Percentiles rank a stretch among this genome's conserved stretches.
Evolutionary conservation across 2,797 vertebrate genomes (phyloP).

Genomic region (Stomatorhinus walkeri): DNA sequence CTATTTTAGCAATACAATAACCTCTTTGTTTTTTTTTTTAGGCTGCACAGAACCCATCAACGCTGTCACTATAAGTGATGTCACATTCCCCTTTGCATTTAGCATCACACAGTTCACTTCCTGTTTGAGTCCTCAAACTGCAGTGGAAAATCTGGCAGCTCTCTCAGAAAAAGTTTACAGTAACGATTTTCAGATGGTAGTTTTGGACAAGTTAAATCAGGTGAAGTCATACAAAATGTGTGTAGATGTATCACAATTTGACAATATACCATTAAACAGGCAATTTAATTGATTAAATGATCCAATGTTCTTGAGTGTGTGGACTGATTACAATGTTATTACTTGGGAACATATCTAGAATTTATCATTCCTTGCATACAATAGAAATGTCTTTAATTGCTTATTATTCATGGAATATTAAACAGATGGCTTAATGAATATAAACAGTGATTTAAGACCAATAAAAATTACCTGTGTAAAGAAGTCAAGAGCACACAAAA

Average conservation of each 20-base stretch:
- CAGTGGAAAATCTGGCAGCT: slow-evolving; percentile 50
- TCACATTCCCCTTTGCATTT: slow-evolving; percentile 56
- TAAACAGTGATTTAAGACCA: background rate
- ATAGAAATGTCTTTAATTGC: background rate
- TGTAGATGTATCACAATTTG: background rate
- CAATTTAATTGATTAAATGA: background rate
- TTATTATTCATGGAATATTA: background rate
- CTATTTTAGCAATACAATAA: background rate
- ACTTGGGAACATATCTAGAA: background rate
- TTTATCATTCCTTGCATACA: background rate
- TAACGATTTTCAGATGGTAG: slow-evolving; percentile 37
- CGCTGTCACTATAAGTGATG: slow-evolving; percentile 41
- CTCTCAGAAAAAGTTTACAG: slow-evolving; percentile 44
- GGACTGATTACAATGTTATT: background rate
- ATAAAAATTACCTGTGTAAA: background rate
- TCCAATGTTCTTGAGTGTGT: background rate
- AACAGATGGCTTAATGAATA: background rate
- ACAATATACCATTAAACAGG: background rate
- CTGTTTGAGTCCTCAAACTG: slow-evolving; percentile 45
- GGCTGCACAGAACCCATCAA: slow-evolving; percentile 52
- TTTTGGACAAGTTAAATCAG: slow-evolving; percentile 57
- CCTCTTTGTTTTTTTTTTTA: background rate
- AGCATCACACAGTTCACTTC: slow-evolving; percentile 47
- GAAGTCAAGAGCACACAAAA: background rate
- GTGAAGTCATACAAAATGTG: slow-evolving; percentile 34